Evolutionary conservation across 2,113 vertebrate species (phyloP).

Genomic region (Leptodactylus fuscus): DNA sequence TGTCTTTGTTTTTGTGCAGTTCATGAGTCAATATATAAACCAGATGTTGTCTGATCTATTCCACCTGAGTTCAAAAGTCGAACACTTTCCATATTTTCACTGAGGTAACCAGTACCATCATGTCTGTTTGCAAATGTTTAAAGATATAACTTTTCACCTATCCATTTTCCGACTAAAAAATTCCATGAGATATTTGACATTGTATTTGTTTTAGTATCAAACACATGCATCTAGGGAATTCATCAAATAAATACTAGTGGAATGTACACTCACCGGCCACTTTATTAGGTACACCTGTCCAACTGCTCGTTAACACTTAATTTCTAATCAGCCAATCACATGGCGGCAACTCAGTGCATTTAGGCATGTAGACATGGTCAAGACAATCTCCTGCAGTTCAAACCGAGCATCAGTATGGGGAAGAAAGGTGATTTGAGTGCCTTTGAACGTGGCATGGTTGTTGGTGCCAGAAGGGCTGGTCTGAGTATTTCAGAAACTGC

Average conservation of each 20-base stretch:
- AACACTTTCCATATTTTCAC: background rate
- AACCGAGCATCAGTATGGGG: no score
- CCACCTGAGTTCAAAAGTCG: conserved; percentile 35
- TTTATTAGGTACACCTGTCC: no score
- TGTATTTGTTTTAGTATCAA: background rate
- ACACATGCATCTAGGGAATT: background rate
- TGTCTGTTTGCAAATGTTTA: background rate
- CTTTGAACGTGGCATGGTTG: no score
- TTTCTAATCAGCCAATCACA: no score
- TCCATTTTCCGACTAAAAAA: background rate
- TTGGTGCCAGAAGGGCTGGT: no score
- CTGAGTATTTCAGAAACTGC: no score
- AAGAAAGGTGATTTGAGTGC: no score
- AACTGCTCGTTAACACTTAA: no score
- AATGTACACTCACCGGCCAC: no score
- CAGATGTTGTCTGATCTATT: conserved; percentile 47
- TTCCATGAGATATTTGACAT: background rate
- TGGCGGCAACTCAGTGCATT: no score
- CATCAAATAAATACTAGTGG: background rate
- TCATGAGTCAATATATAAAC: conserved; percentile 26
- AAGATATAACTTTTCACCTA: background rate
- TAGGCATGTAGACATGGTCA: no score
- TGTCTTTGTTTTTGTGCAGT: conserved; percentile 19
- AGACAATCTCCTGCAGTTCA: no score
- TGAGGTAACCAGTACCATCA: background rate